Evolutionary conservation across 2,888 invertebrate species (phyloP).

Genomic region (Dynastes hyllus): DNA sequence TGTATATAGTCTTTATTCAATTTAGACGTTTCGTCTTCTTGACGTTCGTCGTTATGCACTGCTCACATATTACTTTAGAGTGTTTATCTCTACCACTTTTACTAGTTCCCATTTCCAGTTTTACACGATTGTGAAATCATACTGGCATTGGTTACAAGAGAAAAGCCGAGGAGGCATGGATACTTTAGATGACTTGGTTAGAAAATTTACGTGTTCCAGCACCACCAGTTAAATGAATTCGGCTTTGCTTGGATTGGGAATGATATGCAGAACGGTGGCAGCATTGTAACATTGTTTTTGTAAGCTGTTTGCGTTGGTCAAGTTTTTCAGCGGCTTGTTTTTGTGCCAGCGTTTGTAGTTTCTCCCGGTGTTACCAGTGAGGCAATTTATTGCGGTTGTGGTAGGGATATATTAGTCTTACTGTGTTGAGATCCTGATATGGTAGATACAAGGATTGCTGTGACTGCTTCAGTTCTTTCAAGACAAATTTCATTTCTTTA

Average conservation of each 20-base stretch:
- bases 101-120: constrained; percentile 91
- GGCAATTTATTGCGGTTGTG: too few relatives aligned
- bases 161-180: constrained; percentile 85
- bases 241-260: constrained; percentile 98
- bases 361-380: too few relatives aligned
- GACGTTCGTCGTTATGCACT: constrained; percentile 97
- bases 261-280: constrained; percentile 99
- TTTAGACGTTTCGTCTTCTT: constrained; percentile 99
- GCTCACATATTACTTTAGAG: constrained; percentile 95
- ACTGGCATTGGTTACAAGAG: constrained; percentile 96
- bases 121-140: constrained; percentile 99
- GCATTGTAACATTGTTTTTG: constrained; percentile 66
- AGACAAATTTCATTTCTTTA: too few relatives aligned
- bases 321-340: too few relatives aligned
- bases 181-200: constrained; percentile 87
- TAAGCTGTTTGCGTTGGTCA: too few relatives aligned
- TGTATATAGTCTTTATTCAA: constrained; percentile 97
- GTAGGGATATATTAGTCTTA: too few relatives aligned
- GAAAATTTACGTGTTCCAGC: constrained; percentile 94
- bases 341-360: too few relatives aligned
- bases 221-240: constrained; percentile 98
- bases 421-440: too few relatives aligned
- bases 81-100: constrained; percentile 71
- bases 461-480: too few relatives aligned
- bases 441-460: too few relatives aligned